A percentile compares a stretch with the other conserved stretches of the same genome.
These are phyloP conservation scores for Hippocampus guttulatus DNA, from an alignment of 2,113 vertebrate species.

Conservation along the genomic window DNA sequence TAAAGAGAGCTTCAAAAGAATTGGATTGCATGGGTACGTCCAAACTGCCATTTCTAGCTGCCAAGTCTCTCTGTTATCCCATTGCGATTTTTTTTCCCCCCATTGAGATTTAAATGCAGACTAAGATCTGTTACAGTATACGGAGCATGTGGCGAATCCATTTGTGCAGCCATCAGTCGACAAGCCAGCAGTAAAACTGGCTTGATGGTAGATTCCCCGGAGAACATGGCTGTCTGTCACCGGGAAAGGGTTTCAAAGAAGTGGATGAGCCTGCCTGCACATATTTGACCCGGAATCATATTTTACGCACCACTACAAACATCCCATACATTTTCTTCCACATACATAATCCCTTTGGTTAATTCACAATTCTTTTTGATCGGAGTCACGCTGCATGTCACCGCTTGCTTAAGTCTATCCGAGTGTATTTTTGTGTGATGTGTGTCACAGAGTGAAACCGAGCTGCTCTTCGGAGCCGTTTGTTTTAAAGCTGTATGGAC, in stretches of 20 bases:
- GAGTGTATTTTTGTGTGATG: slow-evolving; percentile 1
- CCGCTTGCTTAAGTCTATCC: slow-evolving; percentile 5
- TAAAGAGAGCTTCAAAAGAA: slow-evolving; percentile 32
- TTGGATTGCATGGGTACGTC: slow-evolving; percentile 20
- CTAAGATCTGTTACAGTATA: slow-evolving; percentile 39
- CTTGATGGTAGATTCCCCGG: slow-evolving; percentile 25
- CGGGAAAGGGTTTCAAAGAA: slow-evolving; percentile 41
- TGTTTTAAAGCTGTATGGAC: not conserved
- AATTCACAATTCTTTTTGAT: slow-evolving; percentile 37
- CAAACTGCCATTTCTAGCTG: slow-evolving; percentile 27
- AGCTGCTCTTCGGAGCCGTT: not conserved
- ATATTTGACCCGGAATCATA: slow-evolving; percentile 33
- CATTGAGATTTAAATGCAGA: slow-evolving; percentile 29
- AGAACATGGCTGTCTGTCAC: slow-evolving; percentile 8
- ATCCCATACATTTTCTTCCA: slow-evolving; percentile 46
- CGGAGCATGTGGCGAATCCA: slow-evolving; percentile 41
- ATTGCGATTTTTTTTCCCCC: not conserved
- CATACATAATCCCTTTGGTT: slow-evolving; percentile 48
- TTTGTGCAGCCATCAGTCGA: slow-evolving; percentile 35
- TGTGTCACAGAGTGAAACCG: slow-evolving; percentile 15
- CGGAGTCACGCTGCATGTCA: slow-evolving; percentile 22
- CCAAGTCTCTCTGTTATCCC: slow-evolving; percentile 40
- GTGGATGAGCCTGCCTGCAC: slow-evolving; percentile 19
- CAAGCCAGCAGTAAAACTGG: slow-evolving; percentile 34
- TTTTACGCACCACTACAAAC: slow-evolving; percentile 46